Percentiles rank a stretch among this genome's conserved stretches.
These are phyloP conservation scores for Vidua macroura DNA, from an alignment of 2,113 vertebrate species.

Conservation along the genomic window DNA sequence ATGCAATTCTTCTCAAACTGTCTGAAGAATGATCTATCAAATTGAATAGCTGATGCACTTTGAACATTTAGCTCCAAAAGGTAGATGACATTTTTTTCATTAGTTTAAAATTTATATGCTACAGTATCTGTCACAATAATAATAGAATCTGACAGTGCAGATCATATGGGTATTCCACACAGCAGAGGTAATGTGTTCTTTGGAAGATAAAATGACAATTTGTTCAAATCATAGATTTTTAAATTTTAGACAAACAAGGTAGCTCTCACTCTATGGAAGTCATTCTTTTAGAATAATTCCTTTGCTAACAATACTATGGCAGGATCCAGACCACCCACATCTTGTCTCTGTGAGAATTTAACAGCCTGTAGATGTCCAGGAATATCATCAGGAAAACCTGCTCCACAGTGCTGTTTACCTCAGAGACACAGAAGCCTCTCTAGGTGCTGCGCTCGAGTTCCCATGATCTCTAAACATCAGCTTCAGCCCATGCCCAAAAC, in stretches of 20 bases:
- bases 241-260: constrained; percentile 63
- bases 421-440: background rate
- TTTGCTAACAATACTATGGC: background rate
- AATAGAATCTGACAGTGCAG: constrained; percentile 78
- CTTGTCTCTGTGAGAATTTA: background rate
- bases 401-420: background rate
- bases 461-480: background rate
- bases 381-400: background rate
- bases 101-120: constrained; percentile 75
- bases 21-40: constrained; percentile 70
- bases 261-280: constrained; percentile 29
- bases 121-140: constrained; percentile 76
- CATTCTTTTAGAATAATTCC: constrained; percentile 7
- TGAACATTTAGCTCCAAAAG: constrained; percentile 71
- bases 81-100: constrained; percentile 78
- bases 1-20: constrained; percentile 54
- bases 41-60: constrained; percentile 65
- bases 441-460: background rate
- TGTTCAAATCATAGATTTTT: constrained; percentile 69
- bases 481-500: background rate
- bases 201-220: constrained; percentile 74
- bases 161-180: constrained; percentile 65
- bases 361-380: background rate
- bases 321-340: background rate
- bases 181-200: constrained; percentile 67